Conservation (phyloP, 2,797 vertebrate species). For the Mus caroli region DNA sequence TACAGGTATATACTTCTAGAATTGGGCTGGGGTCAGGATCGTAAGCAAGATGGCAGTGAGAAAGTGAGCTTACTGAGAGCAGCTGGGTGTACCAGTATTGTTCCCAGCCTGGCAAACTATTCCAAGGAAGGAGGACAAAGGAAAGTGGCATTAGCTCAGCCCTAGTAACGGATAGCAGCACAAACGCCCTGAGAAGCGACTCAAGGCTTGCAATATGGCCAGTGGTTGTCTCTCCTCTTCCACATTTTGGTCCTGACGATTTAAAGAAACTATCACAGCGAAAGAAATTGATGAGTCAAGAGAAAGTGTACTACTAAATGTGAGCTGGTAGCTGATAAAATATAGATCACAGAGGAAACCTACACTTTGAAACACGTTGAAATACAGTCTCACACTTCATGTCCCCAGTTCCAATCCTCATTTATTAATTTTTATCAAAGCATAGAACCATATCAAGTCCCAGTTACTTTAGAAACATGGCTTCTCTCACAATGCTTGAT, state of each 20-base stretch:
- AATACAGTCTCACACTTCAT: slow-evolving; percentile 64
- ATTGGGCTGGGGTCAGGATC: neutral
- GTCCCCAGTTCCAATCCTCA: slow-evolving; percentile 49
- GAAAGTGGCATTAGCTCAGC: neutral
- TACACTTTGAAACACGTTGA: slow-evolving; percentile 48
- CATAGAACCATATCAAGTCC: slow-evolving; percentile 55
- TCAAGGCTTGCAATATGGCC: neutral
- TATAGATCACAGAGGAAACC: slow-evolving; percentile 60
- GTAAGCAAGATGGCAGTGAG: neutral
- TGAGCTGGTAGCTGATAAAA: slow-evolving; percentile 50
- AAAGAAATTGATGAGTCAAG: neutral
- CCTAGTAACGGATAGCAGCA: slow-evolving; percentile 10
- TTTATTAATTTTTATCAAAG: slow-evolving; percentile 74
- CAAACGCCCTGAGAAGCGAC: neutral
- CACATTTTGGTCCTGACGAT: neutral
- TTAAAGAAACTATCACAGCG: neutral
- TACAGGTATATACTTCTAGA: neutral
- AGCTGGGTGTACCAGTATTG: neutral
- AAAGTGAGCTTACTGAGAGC: neutral
- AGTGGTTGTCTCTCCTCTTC: neutral
- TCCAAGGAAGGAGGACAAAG: neutral
- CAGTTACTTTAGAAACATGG: slow-evolving; percentile 59
- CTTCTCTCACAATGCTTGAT: slow-evolving; percentile 61
- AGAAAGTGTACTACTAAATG: slow-evolving; percentile 50
- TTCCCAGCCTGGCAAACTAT: neutral